phyloP scores from a whole-genome alignment of 2,797 vertebrate species.

The Zonotrichia albicollis region DNA sequence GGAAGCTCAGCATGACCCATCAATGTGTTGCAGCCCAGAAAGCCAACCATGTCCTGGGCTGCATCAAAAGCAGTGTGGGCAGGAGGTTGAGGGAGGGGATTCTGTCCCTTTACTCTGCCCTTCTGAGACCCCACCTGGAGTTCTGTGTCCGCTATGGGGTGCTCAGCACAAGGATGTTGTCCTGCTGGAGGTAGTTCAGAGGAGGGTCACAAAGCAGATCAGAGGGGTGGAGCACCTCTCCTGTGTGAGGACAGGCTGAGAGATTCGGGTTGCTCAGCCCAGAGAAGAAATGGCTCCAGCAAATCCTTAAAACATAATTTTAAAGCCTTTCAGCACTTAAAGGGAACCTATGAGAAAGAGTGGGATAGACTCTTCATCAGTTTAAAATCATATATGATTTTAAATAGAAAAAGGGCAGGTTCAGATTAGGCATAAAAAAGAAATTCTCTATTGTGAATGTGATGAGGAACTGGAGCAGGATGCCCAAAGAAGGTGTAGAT shows the following conservation, averaged over 20 bases:
- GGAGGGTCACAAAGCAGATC: not conserved
- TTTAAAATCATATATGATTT: not conserved
- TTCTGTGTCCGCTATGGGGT: not conserved
- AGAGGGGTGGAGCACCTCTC: not conserved
- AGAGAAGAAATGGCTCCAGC: not conserved
- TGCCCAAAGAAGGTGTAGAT: not conserved
- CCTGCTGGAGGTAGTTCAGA: not conserved
- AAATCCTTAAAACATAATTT: accelerated
- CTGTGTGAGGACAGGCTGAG: not conserved
- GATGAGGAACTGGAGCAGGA: not conserved
- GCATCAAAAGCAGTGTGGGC: not conserved
- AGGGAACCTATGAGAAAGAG: not conserved
- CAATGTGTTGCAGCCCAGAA: not conserved
- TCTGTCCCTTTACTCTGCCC: not conserved
- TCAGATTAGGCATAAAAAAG: not conserved
- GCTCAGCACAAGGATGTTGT: not conserved
- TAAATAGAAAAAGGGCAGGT: not conserved
- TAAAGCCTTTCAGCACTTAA: not conserved
- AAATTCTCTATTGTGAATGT: not conserved
- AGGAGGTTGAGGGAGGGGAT: not conserved
- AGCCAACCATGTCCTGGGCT: not conserved
- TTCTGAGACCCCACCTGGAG: not conserved
- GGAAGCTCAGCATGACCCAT: not conserved
- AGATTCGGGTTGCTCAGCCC: not conserved
- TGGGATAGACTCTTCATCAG: not conserved